A percentile compares a stretch with the other conserved stretches of the same genome.
Evolutionary conservation across 2,888 invertebrate genomes (phyloP).

Genomic region (Drosophila robusta): DNA sequence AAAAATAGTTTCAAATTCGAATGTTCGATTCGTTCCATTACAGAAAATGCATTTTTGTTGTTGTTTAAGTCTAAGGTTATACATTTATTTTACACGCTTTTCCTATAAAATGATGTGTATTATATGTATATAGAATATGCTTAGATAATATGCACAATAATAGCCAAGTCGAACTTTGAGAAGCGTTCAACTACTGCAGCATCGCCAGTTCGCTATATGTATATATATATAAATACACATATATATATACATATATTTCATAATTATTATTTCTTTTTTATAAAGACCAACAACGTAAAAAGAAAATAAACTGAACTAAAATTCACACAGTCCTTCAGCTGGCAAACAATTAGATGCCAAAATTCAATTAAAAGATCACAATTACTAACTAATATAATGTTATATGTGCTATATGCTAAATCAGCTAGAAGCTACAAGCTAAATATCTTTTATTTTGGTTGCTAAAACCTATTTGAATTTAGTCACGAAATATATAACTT

Average conservation of each 20-base stretch:
- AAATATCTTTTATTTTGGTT: constrained; percentile 21
- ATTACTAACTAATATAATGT: constrained; percentile 46
- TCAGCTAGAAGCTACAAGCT: constrained; percentile 29
- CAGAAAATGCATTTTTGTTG: constrained; percentile 32
- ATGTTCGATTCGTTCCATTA: not conserved
- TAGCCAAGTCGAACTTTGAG: constrained; percentile 34
- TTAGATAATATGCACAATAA: constrained; percentile 43
- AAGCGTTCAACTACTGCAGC: constrained; percentile 32
- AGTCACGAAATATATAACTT: constrained; percentile 34
- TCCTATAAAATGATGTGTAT: constrained; percentile 52
- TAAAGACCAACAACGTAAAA: constrained; percentile 57
- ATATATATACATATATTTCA: no score
- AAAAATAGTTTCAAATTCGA: no score
- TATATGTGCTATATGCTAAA: constrained; percentile 25
- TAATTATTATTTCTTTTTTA: constrained; percentile 1
- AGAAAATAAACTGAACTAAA: constrained; percentile 32
- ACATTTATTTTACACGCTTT: constrained; percentile 65
- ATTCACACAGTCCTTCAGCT: constrained; percentile 43
- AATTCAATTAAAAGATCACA: constrained; percentile 48
- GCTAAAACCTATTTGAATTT: constrained; percentile 41
- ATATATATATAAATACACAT: constrained; percentile 11
- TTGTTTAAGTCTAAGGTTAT: constrained; percentile 67
- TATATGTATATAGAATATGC: constrained; percentile 42
- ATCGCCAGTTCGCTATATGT: constrained; percentile 11
- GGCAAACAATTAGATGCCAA: constrained; percentile 36